phyloP scores from a whole-genome alignment of 2,113 vertebrate genomes.

The Amphiprion ocellaris region DNA sequence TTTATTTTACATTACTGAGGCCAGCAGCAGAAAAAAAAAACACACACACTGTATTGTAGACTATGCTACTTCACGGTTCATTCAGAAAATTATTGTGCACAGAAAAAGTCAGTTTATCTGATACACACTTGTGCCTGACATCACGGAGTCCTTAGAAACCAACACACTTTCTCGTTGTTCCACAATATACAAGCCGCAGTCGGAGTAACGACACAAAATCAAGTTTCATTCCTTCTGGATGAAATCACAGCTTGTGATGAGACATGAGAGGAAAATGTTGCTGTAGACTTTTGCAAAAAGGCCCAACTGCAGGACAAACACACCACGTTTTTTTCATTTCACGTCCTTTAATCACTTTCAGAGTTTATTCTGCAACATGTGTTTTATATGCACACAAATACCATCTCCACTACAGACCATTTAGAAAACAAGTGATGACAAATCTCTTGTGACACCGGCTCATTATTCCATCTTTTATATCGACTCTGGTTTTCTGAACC shows the following conservation, averaged over 20 bases:
- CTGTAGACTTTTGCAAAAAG: background rate
- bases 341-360: slow-evolving; percentile 34
- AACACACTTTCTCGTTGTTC: background rate
- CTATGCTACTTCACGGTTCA: background rate
- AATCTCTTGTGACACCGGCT: background rate
- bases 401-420: background rate
- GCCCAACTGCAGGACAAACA: background rate
- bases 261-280: slow-evolving; percentile 20
- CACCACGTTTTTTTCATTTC: background rate
- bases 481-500: slow-evolving; percentile 5
- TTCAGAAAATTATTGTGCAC: background rate
- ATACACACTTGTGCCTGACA: too few relatives aligned
- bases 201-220: background rate
- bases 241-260: slow-evolving; percentile 34
- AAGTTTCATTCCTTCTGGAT: slow-evolving; percentile 50
- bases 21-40: too few relatives aligned
- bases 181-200: slow-evolving; percentile 3
- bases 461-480: background rate
- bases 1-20: background rate
- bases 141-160: too few relatives aligned
- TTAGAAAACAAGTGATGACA: background rate
- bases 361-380: slow-evolving; percentile 16
- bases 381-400: slow-evolving; percentile 3
- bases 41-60: background rate
- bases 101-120: too few relatives aligned